Evolutionary conservation across 1,140 invertebrate species (phyloP).

Genomic region (Aleiodes sp.): DNA sequence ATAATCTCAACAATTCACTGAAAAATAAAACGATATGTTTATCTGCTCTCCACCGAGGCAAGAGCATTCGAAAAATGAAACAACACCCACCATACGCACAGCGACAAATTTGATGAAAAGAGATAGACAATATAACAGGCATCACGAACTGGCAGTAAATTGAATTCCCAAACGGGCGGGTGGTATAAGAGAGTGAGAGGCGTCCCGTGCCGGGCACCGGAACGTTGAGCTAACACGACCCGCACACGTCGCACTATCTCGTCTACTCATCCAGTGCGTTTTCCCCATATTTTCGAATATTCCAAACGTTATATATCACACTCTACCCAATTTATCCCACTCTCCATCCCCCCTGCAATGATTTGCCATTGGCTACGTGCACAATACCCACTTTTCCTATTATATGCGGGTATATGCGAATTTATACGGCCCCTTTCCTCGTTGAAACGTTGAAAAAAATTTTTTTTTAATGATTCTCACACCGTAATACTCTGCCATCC

Average conservation of each 20-base stretch:
- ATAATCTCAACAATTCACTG: too few species aligned
- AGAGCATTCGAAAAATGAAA: too few species aligned
- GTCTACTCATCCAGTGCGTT: neutral
- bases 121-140: constrained; percentile 14
- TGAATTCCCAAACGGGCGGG: constrained; percentile 68
- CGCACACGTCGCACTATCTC: constrained; percentile 20
- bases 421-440: neutral
- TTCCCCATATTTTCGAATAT: neutral
- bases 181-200: constrained; percentile 55
- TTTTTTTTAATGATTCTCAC: too few species aligned
- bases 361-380: constrained; percentile 4
- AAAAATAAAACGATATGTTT: too few species aligned
- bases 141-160: constrained; percentile 56
- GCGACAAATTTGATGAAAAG: constrained; percentile 21
- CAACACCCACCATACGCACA: constrained; percentile 14
- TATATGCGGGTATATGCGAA: neutral
- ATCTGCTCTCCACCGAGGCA: too few species aligned
- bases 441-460: too few species aligned
- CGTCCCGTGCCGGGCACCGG: constrained; percentile 61
- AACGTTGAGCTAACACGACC: constrained; percentile 47
- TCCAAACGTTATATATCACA: neutral
- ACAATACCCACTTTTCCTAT: constrained; percentile 28
- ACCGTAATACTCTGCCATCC: too few species aligned
- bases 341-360: neutral
- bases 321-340: neutral